Base-by-base conservation (phyloP, 2,888 invertebrate species). In the Clivina fossor region DNA sequence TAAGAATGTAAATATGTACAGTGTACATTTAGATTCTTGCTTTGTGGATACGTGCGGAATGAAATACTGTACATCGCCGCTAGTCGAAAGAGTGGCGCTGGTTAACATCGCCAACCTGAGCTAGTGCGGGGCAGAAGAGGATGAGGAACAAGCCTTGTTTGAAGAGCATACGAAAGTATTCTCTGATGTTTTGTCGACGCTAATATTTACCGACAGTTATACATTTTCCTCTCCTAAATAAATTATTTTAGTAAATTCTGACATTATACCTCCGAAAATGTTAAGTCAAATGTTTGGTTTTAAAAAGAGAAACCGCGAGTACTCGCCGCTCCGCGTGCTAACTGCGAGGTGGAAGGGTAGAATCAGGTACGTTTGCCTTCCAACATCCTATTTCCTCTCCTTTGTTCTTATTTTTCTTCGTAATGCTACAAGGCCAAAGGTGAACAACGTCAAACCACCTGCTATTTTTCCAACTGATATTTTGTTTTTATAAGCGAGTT, bases 191-290 rank as follows among this genome's bases (percentile, higher is more conserved):
- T 43, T 72, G 71, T 71, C 70, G 68, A 69, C 71, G 73, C 70
- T 53, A 74, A 74, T 74, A 74, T 74, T 74, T 74, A 71, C 74
- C 71, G 73, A 74, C 73, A 74, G 72, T 74, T 73, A 74, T 74
- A 74, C 74, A 74, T 74, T 73, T 73, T 73, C 73, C 71, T 44
- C 53, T 53, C 72, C 71, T 74, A 73, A 74, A 74, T 74, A 74
- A 74, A 74, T 74, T 73, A 73, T 74, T 73, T 73, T 73, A 70
- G 74, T 73, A 73, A 74, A 73, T 72, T 72, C 71, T 71, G 71
- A 71, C 69, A 69, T 71, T 71, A 72, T 70, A 70, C 68, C 67
- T 69, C 65, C 63, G 65, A 69, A 70, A 71, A 68, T 67, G 65
- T 70, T 53, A 70, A 71, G 71, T 71, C 70, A 72, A 53, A 72